Evolutionary conservation across 1,140 invertebrate species (phyloP).

Genomic region (Drosophila orena): DNA sequence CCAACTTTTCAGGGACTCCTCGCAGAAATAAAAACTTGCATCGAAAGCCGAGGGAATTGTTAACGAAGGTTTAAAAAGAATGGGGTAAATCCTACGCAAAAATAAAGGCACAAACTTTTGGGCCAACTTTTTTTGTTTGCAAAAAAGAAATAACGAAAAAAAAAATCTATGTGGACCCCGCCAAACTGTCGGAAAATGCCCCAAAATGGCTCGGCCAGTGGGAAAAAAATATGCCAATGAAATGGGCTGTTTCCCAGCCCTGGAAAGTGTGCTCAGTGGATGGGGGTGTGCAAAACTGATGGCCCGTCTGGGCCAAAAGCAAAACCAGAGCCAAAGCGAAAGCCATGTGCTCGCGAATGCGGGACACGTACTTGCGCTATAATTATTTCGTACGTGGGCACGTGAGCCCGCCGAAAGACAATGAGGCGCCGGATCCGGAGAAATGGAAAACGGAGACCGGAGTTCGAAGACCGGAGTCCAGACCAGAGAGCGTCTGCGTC

Average conservation of each 20-base stretch:
- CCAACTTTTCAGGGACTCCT: conserved; percentile 8
- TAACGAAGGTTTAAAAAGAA: conserved; percentile 40
- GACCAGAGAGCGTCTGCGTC: conserved; percentile 7
- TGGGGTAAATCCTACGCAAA: conserved; percentile 29
- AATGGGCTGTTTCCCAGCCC: conserved; percentile 26
- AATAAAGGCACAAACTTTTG: conserved; percentile 43
- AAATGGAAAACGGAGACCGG: neutral
- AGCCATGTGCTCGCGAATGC: conserved; percentile 59
- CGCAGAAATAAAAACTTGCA: neutral
- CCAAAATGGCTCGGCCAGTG: conserved; percentile 58
- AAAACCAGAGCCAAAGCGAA: conserved; percentile 2
- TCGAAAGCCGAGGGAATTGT: conserved; percentile 31
- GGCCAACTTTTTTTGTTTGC: conserved; percentile 46
- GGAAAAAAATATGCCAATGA: conserved; percentile 67
- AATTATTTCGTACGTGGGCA: conserved; percentile 80
- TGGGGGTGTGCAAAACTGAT: neutral
- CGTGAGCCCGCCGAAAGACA: conserved; percentile 46
- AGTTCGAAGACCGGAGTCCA: neutral
- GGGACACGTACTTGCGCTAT: conserved; percentile 78
- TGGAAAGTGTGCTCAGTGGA: neutral
- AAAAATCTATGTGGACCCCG: neutral
- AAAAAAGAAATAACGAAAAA: conserved; percentile 11
- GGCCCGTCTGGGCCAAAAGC: conserved; percentile 2
- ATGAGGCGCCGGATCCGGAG: conserved; percentile 15
- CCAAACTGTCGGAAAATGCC: conserved; percentile 46